Conservation (phyloP, 1,140 invertebrate genomes). For the Pemphigus obesinymphae region DNA sequence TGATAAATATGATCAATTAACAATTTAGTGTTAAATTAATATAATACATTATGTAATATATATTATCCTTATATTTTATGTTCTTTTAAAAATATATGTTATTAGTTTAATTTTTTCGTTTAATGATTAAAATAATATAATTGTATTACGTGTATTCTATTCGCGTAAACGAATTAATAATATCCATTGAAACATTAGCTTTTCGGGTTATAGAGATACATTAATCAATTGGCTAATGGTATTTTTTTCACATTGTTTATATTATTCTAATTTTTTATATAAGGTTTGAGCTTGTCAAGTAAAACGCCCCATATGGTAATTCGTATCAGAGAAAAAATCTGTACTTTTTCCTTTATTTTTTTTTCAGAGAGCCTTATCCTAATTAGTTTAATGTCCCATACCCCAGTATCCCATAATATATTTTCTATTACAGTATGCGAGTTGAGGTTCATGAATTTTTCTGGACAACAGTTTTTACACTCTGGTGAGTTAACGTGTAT, state of each 20-base stretch:
- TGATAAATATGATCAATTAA: no score
- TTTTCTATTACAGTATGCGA: constrained; percentile 17
- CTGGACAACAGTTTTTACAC: constrained; percentile 29
- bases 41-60: no score
- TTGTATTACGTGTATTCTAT: no score
- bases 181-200: background rate
- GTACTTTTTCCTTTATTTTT: background rate
- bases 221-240: background rate
- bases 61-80: no score
- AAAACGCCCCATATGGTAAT: constrained; percentile 10
- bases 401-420: background rate
- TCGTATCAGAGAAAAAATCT: background rate
- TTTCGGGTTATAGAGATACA: background rate
- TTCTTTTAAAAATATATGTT: no score
- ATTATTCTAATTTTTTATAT: background rate
- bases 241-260: background rate
- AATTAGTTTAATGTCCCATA: constrained; percentile 28
- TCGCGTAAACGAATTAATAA: no score
- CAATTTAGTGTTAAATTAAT: no score
- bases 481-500: background rate
- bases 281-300: background rate
- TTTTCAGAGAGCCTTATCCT: constrained; percentile 14
- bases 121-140: background rate
- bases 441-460: constrained; percentile 22
- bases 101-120: background rate